phyloP scores from a whole-genome alignment of 92 coral and sea anemone genomes.

The Pocillopora grandis region DNA sequence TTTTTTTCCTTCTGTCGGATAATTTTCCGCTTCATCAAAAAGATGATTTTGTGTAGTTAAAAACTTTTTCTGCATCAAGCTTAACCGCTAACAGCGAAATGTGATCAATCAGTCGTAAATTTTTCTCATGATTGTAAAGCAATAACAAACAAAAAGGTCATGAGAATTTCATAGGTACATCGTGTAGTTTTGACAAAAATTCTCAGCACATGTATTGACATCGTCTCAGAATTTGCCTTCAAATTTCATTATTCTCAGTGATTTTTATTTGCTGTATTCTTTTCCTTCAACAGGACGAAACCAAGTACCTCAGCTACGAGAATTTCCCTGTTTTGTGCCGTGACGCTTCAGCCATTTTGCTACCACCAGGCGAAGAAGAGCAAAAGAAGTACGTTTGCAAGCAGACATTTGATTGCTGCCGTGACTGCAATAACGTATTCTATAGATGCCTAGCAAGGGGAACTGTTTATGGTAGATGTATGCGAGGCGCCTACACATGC shows the following conservation, averaged over 20 bases:
- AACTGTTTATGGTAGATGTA: not conserved
- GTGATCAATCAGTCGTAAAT: not conserved
- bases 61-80: not conserved
- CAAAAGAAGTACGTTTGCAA: slow-evolving; percentile 22
- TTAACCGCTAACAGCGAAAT: not conserved
- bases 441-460: not conserved
- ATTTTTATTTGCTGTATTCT: not conserved
- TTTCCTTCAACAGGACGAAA: not conserved
- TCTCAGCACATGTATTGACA: too few species aligned
- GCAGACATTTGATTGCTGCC: slow-evolving; percentile 33
- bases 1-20: too few species aligned
- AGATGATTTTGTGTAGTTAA: too few species aligned
- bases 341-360: slow-evolving; percentile 10
- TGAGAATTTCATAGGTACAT: too few species aligned
- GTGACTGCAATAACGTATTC: slow-evolving; percentile 13
- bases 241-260: not conserved
- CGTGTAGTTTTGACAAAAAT: too few species aligned
- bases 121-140: not conserved
- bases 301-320: slow-evolving; percentile 21
- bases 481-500: slow-evolving; percentile 28
- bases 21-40: too few species aligned
- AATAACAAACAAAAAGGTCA: too few species aligned
- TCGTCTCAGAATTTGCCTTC: too few species aligned
- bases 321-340: slow-evolving; percentile 25
- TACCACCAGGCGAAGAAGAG: not conserved